phyloP scores from a whole-genome alignment of 2,888 invertebrate genomes.

The Villa cingulata region DNA sequence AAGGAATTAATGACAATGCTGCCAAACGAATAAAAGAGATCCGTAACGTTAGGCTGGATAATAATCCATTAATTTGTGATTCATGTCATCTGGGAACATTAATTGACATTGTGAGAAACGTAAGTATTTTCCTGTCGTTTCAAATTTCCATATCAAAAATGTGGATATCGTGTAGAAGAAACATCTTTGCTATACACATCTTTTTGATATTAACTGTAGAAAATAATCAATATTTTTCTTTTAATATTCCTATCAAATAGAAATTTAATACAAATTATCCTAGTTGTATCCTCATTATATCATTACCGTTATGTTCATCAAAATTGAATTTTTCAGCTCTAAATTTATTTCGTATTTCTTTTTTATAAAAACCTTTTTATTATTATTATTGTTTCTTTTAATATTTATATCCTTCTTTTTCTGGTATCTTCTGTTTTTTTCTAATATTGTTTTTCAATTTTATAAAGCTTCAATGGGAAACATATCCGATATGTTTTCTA shows the following conservation, averaged over 20 bases:
- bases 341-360: no score
- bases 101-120: constrained; percentile 34
- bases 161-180: no score
- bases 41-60: constrained; percentile 34
- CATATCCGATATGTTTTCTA: constrained; percentile 35
- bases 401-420: neutral
- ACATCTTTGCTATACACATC: no score
- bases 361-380: no score
- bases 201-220: no score
- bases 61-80: constrained; percentile 37
- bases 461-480: constrained; percentile 34
- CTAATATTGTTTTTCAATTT: neutral
- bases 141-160: no score
- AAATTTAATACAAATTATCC: no score
- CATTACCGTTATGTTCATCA: no score
- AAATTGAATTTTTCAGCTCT: no score
- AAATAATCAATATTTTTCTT: no score
- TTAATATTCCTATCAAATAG: no score
- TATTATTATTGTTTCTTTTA: neutral
- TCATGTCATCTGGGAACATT: constrained; percentile 36
- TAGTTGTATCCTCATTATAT: no score
- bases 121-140: constrained; percentile 26
- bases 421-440: neutral
- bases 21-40: constrained; percentile 32
- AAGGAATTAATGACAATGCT: constrained; percentile 38